These are phyloP conservation scores for Limanda limanda DNA, from an alignment of 2,113 vertebrate species.

Conservation along the genomic window DNA sequence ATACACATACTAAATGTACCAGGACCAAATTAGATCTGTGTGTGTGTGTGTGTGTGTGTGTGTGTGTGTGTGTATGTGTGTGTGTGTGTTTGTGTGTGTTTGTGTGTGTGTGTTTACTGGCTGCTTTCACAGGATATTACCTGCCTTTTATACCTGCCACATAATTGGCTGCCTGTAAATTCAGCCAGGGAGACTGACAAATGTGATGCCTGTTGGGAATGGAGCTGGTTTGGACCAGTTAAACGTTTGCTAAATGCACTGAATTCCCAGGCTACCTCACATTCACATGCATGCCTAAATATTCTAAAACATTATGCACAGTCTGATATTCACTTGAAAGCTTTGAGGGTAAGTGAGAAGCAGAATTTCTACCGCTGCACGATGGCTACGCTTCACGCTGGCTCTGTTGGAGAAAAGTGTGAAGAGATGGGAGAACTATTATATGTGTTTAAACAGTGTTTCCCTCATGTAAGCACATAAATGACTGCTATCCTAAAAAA, in stretches of 20 bases:
- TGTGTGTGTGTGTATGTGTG: constrained; percentile 1
- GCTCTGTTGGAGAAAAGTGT: background rate
- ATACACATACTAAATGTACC: constrained; percentile 36
- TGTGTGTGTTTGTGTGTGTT: background rate
- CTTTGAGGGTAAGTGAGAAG: constrained; percentile 10
- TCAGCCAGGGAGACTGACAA: constrained; percentile 13
- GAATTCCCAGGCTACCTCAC: constrained; percentile 28
- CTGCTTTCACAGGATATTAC: constrained; percentile 38
- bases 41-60: constrained; percentile 2
- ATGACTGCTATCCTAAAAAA: constrained; percentile 4
- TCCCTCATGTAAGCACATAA: constrained; percentile 25
- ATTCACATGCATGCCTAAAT: constrained; percentile 38
- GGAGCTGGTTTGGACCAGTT: constrained; percentile 33
- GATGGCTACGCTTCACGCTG: background rate
- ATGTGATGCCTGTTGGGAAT: constrained; percentile 28
- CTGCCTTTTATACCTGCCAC: constrained; percentile 38
- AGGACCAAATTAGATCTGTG: constrained; percentile 42
- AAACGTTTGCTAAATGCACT: constrained; percentile 32
- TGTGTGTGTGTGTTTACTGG: constrained; percentile 11
- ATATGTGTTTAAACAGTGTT: constrained; percentile 45
- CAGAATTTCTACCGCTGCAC: background rate
- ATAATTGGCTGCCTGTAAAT: constrained; percentile 46
- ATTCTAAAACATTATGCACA: constrained; percentile 35
- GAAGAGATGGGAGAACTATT: constrained; percentile 10
- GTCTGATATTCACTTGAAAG: constrained; percentile 50